Evolutionary conservation across 2,888 invertebrate species (phyloP), one percentile per base, ranked within the genome.

Genomic region (Brachyopa scutellaris): DNA sequence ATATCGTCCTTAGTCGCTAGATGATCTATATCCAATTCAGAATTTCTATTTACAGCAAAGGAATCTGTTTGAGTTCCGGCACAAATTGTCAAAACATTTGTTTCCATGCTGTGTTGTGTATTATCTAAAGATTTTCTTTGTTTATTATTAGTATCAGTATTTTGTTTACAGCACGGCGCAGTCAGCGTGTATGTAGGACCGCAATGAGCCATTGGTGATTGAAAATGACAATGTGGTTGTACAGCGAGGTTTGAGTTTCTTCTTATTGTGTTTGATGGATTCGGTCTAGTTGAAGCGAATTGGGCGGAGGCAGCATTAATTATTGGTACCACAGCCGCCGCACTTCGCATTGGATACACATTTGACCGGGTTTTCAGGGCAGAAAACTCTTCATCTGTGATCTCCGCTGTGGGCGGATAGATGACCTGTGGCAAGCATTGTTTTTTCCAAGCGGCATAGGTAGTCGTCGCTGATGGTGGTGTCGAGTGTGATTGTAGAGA

Each of bases 31-130:
- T 53, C 17, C 36, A 19, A 33, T 11, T 76, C 61, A 1, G n/a
- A 13, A 0, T 70, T 26, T 2, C 72, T 23, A 9, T 13, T 19
- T n/a, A 6, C 3, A 6, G 6, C 49, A 9, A 73, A 23, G 0
- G 77, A 1, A 9, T 89, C 89, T 1, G 90, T 89, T 85, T 89
- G 89, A 7, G 90, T 89, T 42, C 88, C 86, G 4, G 88, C 88
- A 78, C 88, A 90, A 78, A 88, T 88, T 0, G 88, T 89, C 2
- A 88, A 85, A 6, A 88, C 86, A 70, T 86, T 84, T 31, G 29
- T 78, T 2, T 84, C 84, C 15, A 82, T 61, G 23, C 67, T 78
- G 0, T 47, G 45, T 26, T 26, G 11, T 15, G 8, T 36, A 8
- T 19, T 17, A 31, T 59, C 36, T 7, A 53, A 4, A 2, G 33